A percentile compares a stretch with the other conserved stretches of the same genome.
Evolutionary conservation across 2,113 vertebrate genomes (phyloP).

Genomic region (Seriola quinqueradiata): DNA sequence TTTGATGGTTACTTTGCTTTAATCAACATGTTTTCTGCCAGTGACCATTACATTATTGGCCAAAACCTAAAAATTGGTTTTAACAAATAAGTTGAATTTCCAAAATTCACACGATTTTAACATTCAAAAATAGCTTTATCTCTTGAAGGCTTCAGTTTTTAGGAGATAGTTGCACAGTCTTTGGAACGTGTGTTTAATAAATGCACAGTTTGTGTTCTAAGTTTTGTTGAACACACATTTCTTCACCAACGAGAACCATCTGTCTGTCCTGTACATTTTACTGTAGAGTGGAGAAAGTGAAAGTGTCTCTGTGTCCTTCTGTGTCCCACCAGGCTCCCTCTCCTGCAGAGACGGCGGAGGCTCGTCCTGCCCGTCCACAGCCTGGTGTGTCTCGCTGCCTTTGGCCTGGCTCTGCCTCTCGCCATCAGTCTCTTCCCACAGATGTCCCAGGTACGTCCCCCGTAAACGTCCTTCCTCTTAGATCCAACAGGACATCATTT

Average conservation of each 20-base stretch:
- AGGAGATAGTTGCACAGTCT: not conserved
- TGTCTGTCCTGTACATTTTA: not conserved
- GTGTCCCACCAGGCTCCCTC: conserved; percentile 83
- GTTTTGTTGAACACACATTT: not conserved
- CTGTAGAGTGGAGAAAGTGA: not conserved
- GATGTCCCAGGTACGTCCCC: conserved; percentile 91
- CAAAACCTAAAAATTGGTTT: too few relatives aligned
- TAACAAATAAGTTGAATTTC: too few relatives aligned
- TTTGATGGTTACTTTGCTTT: too few relatives aligned
- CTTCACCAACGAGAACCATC: not conserved
- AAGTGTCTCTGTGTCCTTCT: not conserved
- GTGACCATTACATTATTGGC: too few relatives aligned
- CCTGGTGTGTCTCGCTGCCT: conserved; percentile 93
- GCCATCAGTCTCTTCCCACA: conserved; percentile 98
- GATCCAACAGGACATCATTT: not conserved
- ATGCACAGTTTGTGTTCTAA: too few relatives aligned
- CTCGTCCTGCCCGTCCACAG: conserved; percentile 92
- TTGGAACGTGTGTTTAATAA: not conserved
- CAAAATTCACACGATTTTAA: too few relatives aligned
- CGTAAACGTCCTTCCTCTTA: not conserved
- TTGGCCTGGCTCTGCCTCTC: conserved; percentile 92
- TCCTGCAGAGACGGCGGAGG: conserved; percentile 86
- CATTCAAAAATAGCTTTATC: too few relatives aligned
- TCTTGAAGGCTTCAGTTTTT: too few relatives aligned
- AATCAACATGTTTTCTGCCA: too few relatives aligned